Percentiles rank a stretch among this genome's conserved stretches.
Conservation (phyloP, 2,113 vertebrate species). For the Vicugna pacos region DNA sequence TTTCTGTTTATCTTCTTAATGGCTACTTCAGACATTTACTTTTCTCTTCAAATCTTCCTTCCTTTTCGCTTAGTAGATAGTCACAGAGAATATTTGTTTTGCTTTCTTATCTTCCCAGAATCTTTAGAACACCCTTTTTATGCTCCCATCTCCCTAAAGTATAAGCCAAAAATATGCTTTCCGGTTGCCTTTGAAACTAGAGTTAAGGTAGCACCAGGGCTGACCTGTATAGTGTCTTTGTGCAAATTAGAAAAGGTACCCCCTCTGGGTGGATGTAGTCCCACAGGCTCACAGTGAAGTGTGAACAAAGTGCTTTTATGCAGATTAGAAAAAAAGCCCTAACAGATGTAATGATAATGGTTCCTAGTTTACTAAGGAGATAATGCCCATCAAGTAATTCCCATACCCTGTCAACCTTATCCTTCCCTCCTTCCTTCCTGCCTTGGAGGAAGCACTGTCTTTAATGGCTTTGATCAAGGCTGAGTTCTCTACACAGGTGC, state of each 20-base stretch:
- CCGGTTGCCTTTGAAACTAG: background rate
- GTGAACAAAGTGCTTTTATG: background rate
- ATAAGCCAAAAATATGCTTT: background rate
- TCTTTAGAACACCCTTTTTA: background rate
- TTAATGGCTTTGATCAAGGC: background rate
- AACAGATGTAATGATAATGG: background rate
- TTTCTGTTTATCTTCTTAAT: conserved; percentile 54
- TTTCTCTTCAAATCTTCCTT: background rate
- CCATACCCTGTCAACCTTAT: background rate
- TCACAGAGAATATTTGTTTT: conserved; percentile 33
- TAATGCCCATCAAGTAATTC: background rate
- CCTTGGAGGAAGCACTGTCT: background rate
- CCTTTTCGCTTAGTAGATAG: background rate
- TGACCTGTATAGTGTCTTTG: background rate
- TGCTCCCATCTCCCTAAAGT: background rate
- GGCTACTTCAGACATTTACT: background rate
- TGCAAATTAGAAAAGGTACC: background rate
- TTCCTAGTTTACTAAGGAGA: background rate
- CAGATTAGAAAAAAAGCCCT: background rate
- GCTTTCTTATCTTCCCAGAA: conserved; percentile 5
- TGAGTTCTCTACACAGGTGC: background rate
- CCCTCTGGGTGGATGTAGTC: background rate
- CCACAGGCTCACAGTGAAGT: background rate
- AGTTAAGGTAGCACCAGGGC: background rate
- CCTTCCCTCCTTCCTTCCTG: background rate